Base-by-base conservation (phyloP, 2,888 invertebrate species). In the Caenorhabditis drosophilae region DNA sequence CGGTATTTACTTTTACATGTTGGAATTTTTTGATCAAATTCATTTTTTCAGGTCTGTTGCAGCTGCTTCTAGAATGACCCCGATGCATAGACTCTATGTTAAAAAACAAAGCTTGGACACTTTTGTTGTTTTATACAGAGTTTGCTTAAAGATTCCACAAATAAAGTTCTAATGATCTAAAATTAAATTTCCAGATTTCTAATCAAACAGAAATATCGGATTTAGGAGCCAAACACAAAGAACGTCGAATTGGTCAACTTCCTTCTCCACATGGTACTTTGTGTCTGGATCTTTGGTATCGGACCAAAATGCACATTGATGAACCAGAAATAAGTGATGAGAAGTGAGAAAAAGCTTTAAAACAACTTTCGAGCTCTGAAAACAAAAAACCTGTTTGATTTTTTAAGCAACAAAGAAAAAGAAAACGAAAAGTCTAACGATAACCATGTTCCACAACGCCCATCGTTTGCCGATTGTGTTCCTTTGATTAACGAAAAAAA, bases 71-170 rank as follows among this genome's bases (percentile, higher is more conserved):
- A 89, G 96, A 84, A 90, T 92, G 63, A 92, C 92, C 40, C 95
- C 95, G 6, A 93, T 93, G 16, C 96, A 95, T 83, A 92, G 92
- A 85, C 86, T 95, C 67, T 92, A 79, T 58, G 75, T 93, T n/a
- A 87, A 92, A 61, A 87, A 90, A 45, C 94, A 95, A 85, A 90
- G 90, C 49, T 89, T 90, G 11, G 93, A 94, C 77, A 90, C 92
- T 2, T 95, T 91, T 84, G 89, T 91, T 70, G 91, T 96, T 73
- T 91, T 90, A 83, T 95, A 95, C 85, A 89, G 76, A 36, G 78
- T 78, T 41, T 41, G 67, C 36, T 45, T 46, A 31, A 2, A n/a
- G n/a, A 2, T 26, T 25, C 20, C 23, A 6, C 36, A 36, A 22
- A 46, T 26, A 46, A 46, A 31, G 16, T 15, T 26, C 26, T 15